Evolutionary conservation across 2,113 vertebrate species (phyloP), one percentile per base, ranked within the genome.

Genomic region (Paracanthobrama guichenoti): DNA sequence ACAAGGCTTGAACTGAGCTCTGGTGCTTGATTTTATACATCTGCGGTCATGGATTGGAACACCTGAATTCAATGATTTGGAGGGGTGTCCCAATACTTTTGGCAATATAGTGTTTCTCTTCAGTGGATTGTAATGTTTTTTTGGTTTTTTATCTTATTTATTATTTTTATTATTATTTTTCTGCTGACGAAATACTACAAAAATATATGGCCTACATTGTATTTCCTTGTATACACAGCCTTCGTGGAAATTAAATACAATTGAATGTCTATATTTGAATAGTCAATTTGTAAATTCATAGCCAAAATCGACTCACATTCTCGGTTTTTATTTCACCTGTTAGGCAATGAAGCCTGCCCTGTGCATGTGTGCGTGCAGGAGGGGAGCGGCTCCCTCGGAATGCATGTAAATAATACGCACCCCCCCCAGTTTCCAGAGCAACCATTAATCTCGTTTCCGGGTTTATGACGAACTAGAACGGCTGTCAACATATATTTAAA

Each of bases 401-500:
- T 89, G 89, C 88, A 90, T 88, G 90, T 91, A 91, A 86, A 89
- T 82, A 89, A 84, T 77, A 88, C 85, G 83, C 84, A 86, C 76
- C 59, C 80, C 59, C 80, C 64, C 22, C 22, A 42, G 82, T 91
- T 86, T 86, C 91, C 88, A 89, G 78, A 77, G 88, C 60, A 77
- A 88, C 88, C 75, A 87, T 82, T 90, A 86, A 90, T 90, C 82
- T 69, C 81, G 67, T 89, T 90, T 88, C 87, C 86, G 86, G 53
- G 55, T 88, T 46, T 82, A 77, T 87, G 86, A 82, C 77, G 39
- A 82, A 67, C 59, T 86, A 78, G 28, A 73, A 85, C 77, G 26
- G 18, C 42, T 81, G 87, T 35, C 76, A 64, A 80, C 26, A 24
- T 39, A 85, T 80, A 28, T 57, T 20, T 67, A 81, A 64, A 20